These are phyloP conservation scores for Rhinoraja longicauda DNA, from an alignment of 2,797 vertebrate genomes.

Conservation along the genomic window DNA sequence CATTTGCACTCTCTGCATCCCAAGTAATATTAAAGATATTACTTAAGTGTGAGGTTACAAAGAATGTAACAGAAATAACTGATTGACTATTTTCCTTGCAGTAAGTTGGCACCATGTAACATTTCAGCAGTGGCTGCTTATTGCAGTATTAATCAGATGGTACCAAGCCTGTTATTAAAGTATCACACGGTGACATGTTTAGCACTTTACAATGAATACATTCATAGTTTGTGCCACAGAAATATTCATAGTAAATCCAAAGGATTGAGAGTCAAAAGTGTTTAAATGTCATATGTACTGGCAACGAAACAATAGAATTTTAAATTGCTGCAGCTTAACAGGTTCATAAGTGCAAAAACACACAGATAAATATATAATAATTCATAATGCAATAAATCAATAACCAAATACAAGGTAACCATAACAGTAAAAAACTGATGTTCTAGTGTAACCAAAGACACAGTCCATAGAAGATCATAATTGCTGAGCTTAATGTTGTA, in stretches of 20 bases:
- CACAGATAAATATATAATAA: too few relatives aligned
- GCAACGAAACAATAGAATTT: too few relatives aligned
- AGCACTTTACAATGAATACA: constrained; percentile 20
- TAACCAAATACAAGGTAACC: too few relatives aligned
- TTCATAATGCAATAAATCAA: too few relatives aligned
- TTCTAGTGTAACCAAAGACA: too few relatives aligned
- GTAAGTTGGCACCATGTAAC: not conserved
- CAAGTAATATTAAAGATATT: not conserved
- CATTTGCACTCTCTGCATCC: not conserved
- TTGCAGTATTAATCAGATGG: constrained; percentile 22
- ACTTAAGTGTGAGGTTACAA: not conserved
- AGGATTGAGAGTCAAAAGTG: too few relatives aligned
- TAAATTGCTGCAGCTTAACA: too few relatives aligned
- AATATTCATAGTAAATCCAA: not conserved
- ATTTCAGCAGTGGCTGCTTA: not conserved
- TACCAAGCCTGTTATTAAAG: constrained; percentile 27
- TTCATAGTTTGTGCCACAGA: not conserved
- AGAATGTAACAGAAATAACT: constrained; percentile 10
- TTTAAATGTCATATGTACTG: too few relatives aligned
- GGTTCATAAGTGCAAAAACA: too few relatives aligned
- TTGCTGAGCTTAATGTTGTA: too few relatives aligned
- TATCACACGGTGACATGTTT: not conserved
- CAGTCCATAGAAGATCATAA: too few relatives aligned
- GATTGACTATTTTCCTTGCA: constrained; percentile 1
- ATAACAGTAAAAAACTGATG: too few relatives aligned